Evolutionary conservation across 2,797 vertebrate genomes (phyloP), one percentile per base, ranked within the genome.

Genomic region (Psittacula echo): DNA sequence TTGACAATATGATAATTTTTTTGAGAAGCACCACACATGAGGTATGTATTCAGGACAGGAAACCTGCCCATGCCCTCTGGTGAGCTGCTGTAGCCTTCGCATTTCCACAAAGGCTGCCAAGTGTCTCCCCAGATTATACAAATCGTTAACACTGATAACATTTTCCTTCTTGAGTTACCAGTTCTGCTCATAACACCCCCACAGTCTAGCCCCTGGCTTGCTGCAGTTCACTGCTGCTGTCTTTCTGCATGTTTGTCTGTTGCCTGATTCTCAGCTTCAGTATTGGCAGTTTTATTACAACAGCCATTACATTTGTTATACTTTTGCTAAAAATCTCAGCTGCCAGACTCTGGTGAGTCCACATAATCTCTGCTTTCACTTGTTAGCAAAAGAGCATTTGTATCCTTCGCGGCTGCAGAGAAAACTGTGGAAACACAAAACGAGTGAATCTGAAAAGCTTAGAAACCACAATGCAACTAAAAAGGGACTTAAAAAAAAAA

Each of bases 361-460:
- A n/a, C 15, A 32, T 51, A 74, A 68, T 83, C 34, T 87, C n/a
- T 83, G 44, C 37, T 85, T 95, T 85, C 68, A 45, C 56, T 85
- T 71, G 42, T 64, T 79, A 61, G n/a, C 13, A 93, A 71, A 93
- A 48, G 19, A 77, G 16, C 13, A 56, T 72, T 91, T 81, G 2
- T 73, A 47, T 51, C 32, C n/a, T 19, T 89, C 39, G 45, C 27
- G 3, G 53, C 8, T 87, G 27, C 42, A 92, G 56, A 74, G 26
- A 34, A 85, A 95, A 85, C 10, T 1, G 2, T 20, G 42, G 53
- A 93, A 92, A 83, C 26, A 50, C 42, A 87, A 70, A 72, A 11
- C 29, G 74, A 87, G 22, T 53, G 77, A 87, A 82, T 61, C 30
- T 80, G 80, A 90, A 92, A 92, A 93, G 26, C n/a, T 81, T 44